These are phyloP conservation scores for Brachionus angularis DNA, from an alignment of 1,140 invertebrate genomes.

Conservation along the genomic window DNA sequence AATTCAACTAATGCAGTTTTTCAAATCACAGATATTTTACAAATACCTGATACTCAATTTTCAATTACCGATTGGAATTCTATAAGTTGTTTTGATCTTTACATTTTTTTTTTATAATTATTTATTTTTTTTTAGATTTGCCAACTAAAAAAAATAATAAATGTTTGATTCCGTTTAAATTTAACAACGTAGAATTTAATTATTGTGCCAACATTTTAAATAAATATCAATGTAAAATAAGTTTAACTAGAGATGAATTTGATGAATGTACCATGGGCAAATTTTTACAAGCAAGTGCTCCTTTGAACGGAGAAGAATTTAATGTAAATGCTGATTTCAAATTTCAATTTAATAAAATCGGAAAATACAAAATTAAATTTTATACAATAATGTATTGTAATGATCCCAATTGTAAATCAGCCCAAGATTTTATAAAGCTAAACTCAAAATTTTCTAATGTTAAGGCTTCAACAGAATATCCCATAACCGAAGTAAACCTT, in stretches of 20 bases:
- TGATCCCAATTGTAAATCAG: not conserved
- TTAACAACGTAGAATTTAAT: not conserved
- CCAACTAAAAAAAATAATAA: not conserved
- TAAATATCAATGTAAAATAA: not conserved
- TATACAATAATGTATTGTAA: not conserved
- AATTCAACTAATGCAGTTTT: not conserved
- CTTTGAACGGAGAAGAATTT: not conserved
- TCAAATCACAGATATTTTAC: not conserved
- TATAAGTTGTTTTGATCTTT: not conserved
- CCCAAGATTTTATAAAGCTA: not conserved
- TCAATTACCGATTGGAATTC: not conserved
- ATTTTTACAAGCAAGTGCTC: not conserved
- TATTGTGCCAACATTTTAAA: not conserved
- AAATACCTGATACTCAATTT: not conserved
- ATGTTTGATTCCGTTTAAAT: not conserved
- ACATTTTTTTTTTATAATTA: not conserved
- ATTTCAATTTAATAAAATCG: not conserved
- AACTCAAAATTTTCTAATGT: not conserved
- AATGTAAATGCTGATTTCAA: not conserved
- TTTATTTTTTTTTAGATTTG: not conserved
- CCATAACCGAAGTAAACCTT: not conserved
- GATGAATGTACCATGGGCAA: not conserved
- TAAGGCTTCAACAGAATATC: no score
- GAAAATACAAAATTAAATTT: conserved; percentile 17
- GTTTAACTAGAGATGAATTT: not conserved